Base-by-base conservation (phyloP, 1,140 invertebrate genomes). In the Rhyzopertha dominica region DNA sequence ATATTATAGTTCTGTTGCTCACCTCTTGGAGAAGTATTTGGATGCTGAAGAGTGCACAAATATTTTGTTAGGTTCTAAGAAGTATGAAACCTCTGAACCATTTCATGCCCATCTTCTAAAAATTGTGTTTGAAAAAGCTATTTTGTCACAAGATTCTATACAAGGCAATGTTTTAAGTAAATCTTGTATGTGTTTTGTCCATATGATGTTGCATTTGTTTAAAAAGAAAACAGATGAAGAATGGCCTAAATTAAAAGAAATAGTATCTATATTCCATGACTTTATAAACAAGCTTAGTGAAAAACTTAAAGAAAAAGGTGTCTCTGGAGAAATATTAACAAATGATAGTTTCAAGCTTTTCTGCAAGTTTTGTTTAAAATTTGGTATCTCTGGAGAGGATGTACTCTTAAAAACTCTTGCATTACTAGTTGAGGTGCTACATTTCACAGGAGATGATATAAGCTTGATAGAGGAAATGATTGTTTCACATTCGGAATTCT, bases 401-500 rank as follows among this genome's bases (percentile, higher is more conserved):
- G 56, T 70, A 56, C 47, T 84, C 46, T 56, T 86, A 10, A 70
- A 71, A 39, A 62, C 75, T 7, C 53, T 85, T 25, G 72, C 68
- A 4, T 69, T 58, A 34, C 57, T 83, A 12, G 75, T 81, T 12
- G 68, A 78, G 34, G 54, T 79, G 1, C 67, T 70, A 43, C 49
- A 56, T 2, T 30, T 53, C 9, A 34, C 16, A 17, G 63, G 76
- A 34, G 69, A 76, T 5, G 75, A 80, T 47, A 67, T 73, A 0
- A 69, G 70, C 12, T 70, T 71, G 9, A 59, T 85, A 19, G 81
- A 83, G 47, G 82, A 85, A 52, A 84, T 85, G 82, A 73, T 78
- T n/a, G 75, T 77, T 9, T 79, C 80, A 1, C 83, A 87, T 69
- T 85, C 84, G 0, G 80, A 83, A 54, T 85, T 84, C 61, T 65